Conservation (phyloP, 2,113 vertebrate genomes). For the Cololabis saira region DNA sequence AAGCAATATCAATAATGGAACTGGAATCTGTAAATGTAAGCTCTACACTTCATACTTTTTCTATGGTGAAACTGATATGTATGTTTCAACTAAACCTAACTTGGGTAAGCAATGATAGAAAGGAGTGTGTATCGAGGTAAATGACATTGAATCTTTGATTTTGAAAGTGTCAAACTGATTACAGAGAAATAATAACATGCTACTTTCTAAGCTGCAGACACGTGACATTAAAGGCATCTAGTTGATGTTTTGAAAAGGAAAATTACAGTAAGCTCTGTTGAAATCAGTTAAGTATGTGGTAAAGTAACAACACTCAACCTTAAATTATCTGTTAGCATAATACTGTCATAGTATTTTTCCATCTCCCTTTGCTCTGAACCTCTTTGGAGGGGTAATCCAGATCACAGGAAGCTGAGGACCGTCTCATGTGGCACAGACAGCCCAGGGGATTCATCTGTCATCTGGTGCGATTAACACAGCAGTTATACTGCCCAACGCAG, state of each 20-base stretch:
- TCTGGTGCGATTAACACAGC: constrained; percentile 45
- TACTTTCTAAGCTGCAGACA: not conserved
- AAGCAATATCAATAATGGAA: too few species aligned
- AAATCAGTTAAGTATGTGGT: constrained; percentile 24
- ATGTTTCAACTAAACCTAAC: too few species aligned
- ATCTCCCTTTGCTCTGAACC: constrained; percentile 24
- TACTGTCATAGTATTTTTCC: constrained; percentile 8
- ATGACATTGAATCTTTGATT: not conserved
- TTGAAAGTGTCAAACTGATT: not conserved
- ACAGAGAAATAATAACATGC: not conserved
- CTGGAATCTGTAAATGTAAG: too few species aligned
- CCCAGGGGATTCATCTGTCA: constrained; percentile 70
- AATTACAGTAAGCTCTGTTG: constrained; percentile 17
- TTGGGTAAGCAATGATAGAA: too few species aligned
- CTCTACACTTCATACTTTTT: too few species aligned
- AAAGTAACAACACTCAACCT: constrained; percentile 21
- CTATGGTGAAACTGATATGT: too few species aligned
- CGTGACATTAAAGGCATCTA: constrained; percentile 17
- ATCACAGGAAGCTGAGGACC: constrained; percentile 51
- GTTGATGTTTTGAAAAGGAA: constrained; percentile 31
- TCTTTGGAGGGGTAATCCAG: constrained; percentile 34
- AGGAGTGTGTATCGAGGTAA: too few species aligned
- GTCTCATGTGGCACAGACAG: constrained; percentile 61
- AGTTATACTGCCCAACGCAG: constrained; percentile 35
- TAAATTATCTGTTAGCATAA: constrained; percentile 21